Evolutionary conservation across 1,140 invertebrate genomes (phyloP), one percentile per base, ranked within the genome.

Genomic region (Procambarus clarkii): DNA sequence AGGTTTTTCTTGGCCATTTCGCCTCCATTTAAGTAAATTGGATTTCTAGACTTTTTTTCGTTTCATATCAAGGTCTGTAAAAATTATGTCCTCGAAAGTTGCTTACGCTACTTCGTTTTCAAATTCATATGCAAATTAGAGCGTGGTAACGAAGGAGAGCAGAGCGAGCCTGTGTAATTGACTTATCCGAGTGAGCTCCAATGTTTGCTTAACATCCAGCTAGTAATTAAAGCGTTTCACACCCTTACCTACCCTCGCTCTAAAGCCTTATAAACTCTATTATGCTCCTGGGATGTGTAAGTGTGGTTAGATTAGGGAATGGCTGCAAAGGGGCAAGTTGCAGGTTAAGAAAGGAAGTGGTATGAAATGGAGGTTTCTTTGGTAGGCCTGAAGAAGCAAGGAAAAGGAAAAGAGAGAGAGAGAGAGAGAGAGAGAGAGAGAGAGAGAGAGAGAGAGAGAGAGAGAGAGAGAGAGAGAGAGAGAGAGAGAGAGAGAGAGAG

Each of bases 81-180:
- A 9, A 74, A 8, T 8, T 74, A 64, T 74, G 69, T 74, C 69
- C 3, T 24, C 8, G 2, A 7, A n/a, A 34, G 69, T 74, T 34
- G 2, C 24, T 34, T 74, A 80, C 34, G 78, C 78, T 54, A 3
- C 54, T 24, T 81, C 54, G 54, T 81, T 81, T 81, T 15, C 48
- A 81, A n/a, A 54, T 54, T 54, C 79, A 54, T 81, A 81, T 81
- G 79, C 79, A 81, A 81, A 81, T 81, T 34, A 81, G 54, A 50
- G 24, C 79, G 48, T 81, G 18, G 11, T 24, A 54, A 81, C 24
- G 48, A 34, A n/a, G 46, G 13, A 60, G 34, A 71, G 18, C 44
- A 44, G 60, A 45, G 24, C 34, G 46, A 11, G 9, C 64, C 21
- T 3, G 50, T 71, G 82, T 71, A 83, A 83, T 83, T 83, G 54